Conservation (phyloP, 1,140 invertebrate species). For the Parasteatoda tepidariorum region DNA sequence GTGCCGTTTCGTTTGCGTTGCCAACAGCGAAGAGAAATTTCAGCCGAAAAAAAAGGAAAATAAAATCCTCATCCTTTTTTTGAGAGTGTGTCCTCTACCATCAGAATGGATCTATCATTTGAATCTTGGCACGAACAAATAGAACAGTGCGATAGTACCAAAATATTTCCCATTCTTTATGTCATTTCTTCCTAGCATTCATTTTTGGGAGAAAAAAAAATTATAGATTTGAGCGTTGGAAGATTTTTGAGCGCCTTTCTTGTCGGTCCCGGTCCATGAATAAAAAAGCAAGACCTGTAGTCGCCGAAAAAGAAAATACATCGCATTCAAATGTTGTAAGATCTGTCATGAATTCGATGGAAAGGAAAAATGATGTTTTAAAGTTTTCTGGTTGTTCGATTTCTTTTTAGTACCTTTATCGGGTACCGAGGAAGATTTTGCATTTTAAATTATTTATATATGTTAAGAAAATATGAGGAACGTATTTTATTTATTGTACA, state of each 20-base stretch:
- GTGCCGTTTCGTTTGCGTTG: neutral
- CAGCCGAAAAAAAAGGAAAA: neutral
- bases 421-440: neutral
- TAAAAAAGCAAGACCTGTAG: constrained; percentile 7
- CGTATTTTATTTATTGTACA: too few species aligned
- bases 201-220: neutral
- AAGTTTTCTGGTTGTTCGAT: neutral
- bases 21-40: neutral
- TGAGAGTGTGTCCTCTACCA: too few species aligned
- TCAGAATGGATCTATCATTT: constrained; percentile 23
- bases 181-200: constrained; percentile 13
- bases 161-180: constrained; percentile 19
- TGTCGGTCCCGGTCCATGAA: constrained; percentile 9
- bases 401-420: neutral
- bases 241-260: neutral
- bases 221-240: constrained; percentile 22
- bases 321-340: neutral
- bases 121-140: neutral
- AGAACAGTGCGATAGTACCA: neutral
- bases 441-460: too few species aligned
- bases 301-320: constrained; percentile 1
- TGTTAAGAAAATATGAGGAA: too few species aligned
- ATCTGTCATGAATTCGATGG: constrained; percentile 4
- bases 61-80: neutral
- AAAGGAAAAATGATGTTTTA: constrained; percentile 9